Percentiles rank a stretch among this genome's conserved stretches.
Evolutionary conservation across 1,140 invertebrate genomes (phyloP).

Genomic region (Wiebesia pumilae): DNA sequence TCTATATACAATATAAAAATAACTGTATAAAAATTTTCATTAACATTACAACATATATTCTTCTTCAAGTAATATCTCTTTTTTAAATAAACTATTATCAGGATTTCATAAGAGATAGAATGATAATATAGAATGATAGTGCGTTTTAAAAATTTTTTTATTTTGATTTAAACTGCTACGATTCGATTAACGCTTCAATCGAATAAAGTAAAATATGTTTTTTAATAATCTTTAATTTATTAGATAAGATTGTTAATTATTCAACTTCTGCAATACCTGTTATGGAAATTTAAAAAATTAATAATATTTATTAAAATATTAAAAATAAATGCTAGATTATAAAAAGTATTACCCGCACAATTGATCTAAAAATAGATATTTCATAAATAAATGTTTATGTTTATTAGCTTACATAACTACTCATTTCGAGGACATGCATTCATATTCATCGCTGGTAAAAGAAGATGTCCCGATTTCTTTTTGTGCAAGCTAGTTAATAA

Average conservation of each 20-base stretch:
- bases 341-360: not conserved
- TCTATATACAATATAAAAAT: not conserved
- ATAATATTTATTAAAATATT: no score
- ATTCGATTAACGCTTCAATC: not conserved
- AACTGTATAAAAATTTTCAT: not conserved
- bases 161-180: not conserved
- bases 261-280: no score
- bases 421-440: not conserved
- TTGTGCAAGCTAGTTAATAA: slow-evolving; percentile 4
- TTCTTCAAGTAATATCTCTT: not conserved
- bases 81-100: no score
- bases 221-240: no score
- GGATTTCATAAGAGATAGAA: no score
- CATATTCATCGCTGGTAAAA: not conserved
- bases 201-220: no score
- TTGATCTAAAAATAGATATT: not conserved
- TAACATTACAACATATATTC: not conserved
- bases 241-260: no score
- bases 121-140: no score
- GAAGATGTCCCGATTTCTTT: not conserved
- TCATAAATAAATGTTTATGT: not conserved
- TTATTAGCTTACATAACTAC: not conserved
- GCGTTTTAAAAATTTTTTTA: no score
- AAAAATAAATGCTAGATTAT: not conserved
- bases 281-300: no score